Conservation (phyloP, 2,113 vertebrate genomes). For the Trogon melanurus region DNA sequence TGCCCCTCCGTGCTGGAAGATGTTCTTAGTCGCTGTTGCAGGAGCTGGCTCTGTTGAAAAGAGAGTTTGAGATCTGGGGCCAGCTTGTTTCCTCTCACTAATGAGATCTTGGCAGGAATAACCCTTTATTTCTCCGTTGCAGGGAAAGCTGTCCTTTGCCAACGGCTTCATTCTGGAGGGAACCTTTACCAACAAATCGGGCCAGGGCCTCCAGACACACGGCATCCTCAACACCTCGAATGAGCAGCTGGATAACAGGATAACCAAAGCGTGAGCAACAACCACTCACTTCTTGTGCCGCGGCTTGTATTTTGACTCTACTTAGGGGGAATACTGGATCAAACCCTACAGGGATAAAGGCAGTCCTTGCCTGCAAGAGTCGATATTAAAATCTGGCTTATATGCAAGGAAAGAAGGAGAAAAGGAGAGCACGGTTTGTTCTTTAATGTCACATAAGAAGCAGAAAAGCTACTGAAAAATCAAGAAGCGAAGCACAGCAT, state of each 20-base stretch:
- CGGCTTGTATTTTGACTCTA: neutral
- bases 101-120: neutral
- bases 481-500: too few relatives aligned
- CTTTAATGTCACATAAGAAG: neutral
- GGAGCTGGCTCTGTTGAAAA: neutral
- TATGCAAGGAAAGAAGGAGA: too few relatives aligned
- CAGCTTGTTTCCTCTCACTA: neutral
- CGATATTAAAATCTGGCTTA: neutral
- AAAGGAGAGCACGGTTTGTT: neutral
- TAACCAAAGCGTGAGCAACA: slow-evolving; percentile 37
- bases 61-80: neutral
- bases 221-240: slow-evolving; percentile 64
- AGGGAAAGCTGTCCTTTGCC: slow-evolving; percentile 81
- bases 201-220: slow-evolving; percentile 66
- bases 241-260: slow-evolving; percentile 13
- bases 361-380: neutral
- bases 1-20: neutral
- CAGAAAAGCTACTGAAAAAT: too few relatives aligned
- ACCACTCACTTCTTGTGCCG: too few relatives aligned
- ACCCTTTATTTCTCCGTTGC: neutral
- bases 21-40: neutral
- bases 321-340: neutral
- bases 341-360: neutral
- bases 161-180: slow-evolving; percentile 76
- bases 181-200: slow-evolving; percentile 39